These are phyloP conservation scores for Andrena camellia DNA, from an alignment of 2,888 invertebrate species.

Conservation along the genomic window DNA sequence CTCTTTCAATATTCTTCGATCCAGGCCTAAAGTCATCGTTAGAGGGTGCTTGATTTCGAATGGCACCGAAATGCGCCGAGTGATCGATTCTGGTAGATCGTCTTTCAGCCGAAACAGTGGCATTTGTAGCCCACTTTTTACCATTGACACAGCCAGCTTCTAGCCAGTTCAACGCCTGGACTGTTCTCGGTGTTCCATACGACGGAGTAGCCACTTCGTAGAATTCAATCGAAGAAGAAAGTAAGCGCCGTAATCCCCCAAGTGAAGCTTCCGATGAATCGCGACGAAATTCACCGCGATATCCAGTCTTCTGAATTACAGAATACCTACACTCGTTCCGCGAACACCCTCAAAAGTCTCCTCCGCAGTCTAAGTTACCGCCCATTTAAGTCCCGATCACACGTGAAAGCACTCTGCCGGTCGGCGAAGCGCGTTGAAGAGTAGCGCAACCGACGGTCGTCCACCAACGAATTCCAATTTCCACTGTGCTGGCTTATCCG, in stretches of 20 bases:
- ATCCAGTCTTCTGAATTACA: not conserved
- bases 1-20: not conserved
- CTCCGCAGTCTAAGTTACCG: constrained; percentile 20
- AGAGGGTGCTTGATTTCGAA: not conserved
- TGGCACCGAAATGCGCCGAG: not conserved
- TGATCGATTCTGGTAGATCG: constrained; percentile 49
- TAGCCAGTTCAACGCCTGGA: not conserved
- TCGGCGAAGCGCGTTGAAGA: not conserved
- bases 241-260: not conserved
- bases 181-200: constrained; percentile 20
- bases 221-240: not conserved
- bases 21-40: not conserved
- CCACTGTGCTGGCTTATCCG: constrained; percentile 14
- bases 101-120: no score
- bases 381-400: not conserved
- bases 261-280: not conserved
- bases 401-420: not conserved
- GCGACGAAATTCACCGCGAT: no score
- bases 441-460: no score
- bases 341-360: not conserved
- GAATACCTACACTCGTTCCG: not conserved
- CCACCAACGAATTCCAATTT: not conserved
- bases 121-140: constrained; percentile 10
- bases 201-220: constrained; percentile 33
- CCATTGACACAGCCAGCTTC: not conserved